Conservation (phyloP, 2,888 invertebrate species). For the Acanthopleura granulata region DNA sequence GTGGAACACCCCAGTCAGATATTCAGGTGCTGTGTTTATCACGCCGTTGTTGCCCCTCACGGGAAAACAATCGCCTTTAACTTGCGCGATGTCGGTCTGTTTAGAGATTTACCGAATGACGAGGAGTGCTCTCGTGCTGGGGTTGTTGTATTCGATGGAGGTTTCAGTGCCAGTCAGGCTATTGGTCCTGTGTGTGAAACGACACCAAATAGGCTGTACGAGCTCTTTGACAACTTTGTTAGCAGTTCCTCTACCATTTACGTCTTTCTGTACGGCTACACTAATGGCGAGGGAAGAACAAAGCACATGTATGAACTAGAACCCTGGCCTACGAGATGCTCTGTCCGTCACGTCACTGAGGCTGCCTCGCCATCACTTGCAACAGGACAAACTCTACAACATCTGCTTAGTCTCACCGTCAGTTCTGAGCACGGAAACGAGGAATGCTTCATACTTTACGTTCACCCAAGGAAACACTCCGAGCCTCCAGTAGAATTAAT, state of each 20-base stretch:
- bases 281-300: neutral
- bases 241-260: neutral
- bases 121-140: neutral
- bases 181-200: constrained; percentile 11
- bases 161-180: neutral
- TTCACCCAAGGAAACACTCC: neutral
- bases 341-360: neutral
- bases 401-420: neutral
- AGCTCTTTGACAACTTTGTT: neutral
- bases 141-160: neutral
- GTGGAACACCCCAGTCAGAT: neutral
- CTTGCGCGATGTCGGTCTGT: neutral
- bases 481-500: neutral
- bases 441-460: neutral
- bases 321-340: neutral
- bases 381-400: neutral
- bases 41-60: neutral
- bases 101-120: neutral
- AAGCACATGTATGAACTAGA: neutral
- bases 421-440: neutral
- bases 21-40: neutral
- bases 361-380: neutral
- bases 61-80: constrained; percentile 3
- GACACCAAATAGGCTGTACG: neutral
- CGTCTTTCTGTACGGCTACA: neutral